Percentiles rank a stretch among this genome's conserved stretches.
phyloP scores from a whole-genome alignment of 2,888 invertebrate species.

The Yponomeuta evonymella region DNA sequence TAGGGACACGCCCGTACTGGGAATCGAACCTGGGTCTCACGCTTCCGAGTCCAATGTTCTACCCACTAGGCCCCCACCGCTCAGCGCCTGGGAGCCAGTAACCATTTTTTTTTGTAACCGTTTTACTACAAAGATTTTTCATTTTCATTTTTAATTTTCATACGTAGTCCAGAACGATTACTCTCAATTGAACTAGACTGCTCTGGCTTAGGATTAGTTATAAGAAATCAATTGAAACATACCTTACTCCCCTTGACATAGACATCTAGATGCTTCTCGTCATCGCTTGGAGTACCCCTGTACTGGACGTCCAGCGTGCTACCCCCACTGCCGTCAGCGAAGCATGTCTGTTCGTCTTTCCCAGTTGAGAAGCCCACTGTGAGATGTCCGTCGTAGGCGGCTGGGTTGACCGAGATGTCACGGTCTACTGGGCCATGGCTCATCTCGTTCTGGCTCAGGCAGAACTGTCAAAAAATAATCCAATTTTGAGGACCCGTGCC shows the following conservation, averaged over 20 bases:
- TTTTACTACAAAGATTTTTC: too few species aligned
- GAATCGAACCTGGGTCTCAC: too few species aligned
- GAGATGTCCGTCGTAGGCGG: conserved; percentile 45
- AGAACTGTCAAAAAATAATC: conserved; percentile 33
- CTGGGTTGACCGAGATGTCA: conserved; percentile 44
- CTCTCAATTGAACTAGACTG: not conserved
- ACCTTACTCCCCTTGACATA: conserved; percentile 47
- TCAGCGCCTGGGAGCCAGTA: too few species aligned
- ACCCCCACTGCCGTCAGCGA: conserved; percentile 24
- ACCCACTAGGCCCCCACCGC: too few species aligned
- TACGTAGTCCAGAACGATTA: not conserved
- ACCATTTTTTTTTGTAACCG: too few species aligned
- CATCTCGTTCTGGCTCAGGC: conserved; percentile 42
- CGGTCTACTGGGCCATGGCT: conserved; percentile 42
- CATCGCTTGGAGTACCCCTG: conserved; percentile 37
- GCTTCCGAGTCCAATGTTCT: too few species aligned
- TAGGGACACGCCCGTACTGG: too few species aligned
- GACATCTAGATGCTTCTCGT: conserved; percentile 39
- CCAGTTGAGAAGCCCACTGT: conserved; percentile 34
- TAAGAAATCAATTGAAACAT: conserved; percentile 15
- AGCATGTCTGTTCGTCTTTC: conserved; percentile 32
- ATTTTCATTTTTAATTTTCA: not conserved
- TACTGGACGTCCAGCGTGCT: conserved; percentile 42
- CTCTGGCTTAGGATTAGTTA: not conserved
- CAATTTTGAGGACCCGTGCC: too few species aligned